Conservation (phyloP, 2,888 invertebrate genomes). For the Slavum lentiscoides region DNA sequence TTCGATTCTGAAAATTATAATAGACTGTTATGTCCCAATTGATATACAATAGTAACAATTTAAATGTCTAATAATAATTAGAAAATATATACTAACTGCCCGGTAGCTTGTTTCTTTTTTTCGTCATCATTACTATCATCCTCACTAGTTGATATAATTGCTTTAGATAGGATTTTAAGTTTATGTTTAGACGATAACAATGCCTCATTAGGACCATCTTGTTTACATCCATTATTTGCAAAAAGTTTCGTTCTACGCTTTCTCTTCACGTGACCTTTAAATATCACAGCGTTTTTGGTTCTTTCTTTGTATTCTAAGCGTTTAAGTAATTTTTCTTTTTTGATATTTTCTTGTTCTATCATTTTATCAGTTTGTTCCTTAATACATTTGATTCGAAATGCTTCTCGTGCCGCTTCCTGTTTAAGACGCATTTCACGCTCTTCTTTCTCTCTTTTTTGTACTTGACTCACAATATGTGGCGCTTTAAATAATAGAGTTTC, state of each 20-base stretch:
- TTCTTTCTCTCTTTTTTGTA: conserved; percentile 88
- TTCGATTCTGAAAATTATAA: too few relatives aligned
- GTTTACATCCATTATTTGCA: conserved; percentile 57
- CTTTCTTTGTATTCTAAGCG: conserved; percentile 94
- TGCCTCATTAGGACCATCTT: neutral
- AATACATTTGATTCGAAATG: conserved; percentile 69
- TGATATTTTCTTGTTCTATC: conserved; percentile 75
- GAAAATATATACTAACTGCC: conserved; percentile 38
- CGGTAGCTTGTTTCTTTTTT: conserved; percentile 63
- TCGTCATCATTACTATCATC: conserved; percentile 69
- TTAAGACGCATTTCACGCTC: conserved; percentile 82
- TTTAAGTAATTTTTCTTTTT: conserved; percentile 83
- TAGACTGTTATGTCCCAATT: too few relatives aligned
- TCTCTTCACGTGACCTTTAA: conserved; percentile 67
- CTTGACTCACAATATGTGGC: conserved; percentile 91
- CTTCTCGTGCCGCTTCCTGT: conserved; percentile 87
- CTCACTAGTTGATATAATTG: conserved; percentile 89
- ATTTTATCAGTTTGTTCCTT: conserved; percentile 69
- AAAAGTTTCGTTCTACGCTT: conserved; percentile 68
- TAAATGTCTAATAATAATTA: neutral
- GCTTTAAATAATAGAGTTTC: conserved; percentile 95
- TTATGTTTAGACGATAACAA: conserved; percentile 80
- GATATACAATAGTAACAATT: neutral
- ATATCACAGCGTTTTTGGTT: conserved; percentile 86
- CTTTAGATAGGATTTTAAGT: conserved; percentile 87